Percentiles rank a stretch among this genome's conserved stretches.
Evolutionary conservation across 92 coral and sea anemone species (phyloP).

Genomic region (Meandrina meandrites): DNA sequence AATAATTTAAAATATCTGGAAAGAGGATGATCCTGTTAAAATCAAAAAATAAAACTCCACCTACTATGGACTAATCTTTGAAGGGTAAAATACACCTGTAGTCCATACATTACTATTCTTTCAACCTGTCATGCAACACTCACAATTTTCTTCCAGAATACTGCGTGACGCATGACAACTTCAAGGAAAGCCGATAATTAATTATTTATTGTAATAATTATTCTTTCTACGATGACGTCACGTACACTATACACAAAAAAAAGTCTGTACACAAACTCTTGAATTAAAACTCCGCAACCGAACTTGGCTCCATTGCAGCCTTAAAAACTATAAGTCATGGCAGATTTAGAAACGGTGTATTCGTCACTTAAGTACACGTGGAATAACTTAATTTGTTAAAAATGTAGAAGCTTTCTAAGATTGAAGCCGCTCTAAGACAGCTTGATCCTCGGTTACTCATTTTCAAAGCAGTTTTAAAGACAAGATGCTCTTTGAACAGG

Average conservation of each 20-base stretch:
- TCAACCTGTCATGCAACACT: neutral
- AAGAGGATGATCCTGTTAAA: slow-evolving; percentile 11
- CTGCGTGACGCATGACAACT: slow-evolving; percentile 4
- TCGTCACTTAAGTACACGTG: neutral
- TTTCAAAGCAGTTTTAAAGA: neutral
- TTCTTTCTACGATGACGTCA: neutral
- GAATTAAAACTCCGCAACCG: slow-evolving; percentile 22
- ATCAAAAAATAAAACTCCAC: slow-evolving; percentile 10
- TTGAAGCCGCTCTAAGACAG: neutral
- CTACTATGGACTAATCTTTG: neutral
- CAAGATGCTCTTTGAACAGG: neutral
- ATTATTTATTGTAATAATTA: neutral
- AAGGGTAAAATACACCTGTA: neutral
- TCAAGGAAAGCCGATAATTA: neutral
- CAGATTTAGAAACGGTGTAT: neutral
- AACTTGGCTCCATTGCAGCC: neutral
- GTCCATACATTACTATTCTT: neutral
- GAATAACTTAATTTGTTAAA: slow-evolving; percentile 31
- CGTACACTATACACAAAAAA: slow-evolving; percentile 24
- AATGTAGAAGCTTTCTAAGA: slow-evolving; percentile 12
- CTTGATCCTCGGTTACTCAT: neutral
- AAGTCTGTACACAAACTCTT: slow-evolving; percentile 34
- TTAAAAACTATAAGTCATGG: slow-evolving; percentile 14
- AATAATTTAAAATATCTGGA: neutral
- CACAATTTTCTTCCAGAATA: neutral